Evolutionary conservation across 2,888 invertebrate genomes (phyloP).

Genomic region (Scaptomyza flava): DNA sequence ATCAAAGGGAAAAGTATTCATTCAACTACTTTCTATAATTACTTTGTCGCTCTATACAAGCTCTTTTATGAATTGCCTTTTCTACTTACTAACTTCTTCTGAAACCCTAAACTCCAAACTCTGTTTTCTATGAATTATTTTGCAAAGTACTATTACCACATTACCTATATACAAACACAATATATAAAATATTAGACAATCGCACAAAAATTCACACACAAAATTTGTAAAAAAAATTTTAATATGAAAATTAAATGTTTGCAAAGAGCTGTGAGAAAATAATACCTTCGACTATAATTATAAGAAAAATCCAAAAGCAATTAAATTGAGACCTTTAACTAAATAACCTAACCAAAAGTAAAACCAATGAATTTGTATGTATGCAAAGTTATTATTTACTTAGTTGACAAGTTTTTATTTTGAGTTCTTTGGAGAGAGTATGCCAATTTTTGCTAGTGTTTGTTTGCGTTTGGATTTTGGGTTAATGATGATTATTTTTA

Average conservation of each 20-base stretch:
- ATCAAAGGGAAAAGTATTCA: constrained; percentile 51
- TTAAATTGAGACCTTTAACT: constrained; percentile 49
- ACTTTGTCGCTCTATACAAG: constrained; percentile 42
- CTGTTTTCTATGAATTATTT: constrained; percentile 61
- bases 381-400: constrained; percentile 61
- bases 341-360: constrained; percentile 17
- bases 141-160: constrained; percentile 60
- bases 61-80: constrained; percentile 61
- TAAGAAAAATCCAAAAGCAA: constrained; percentile 51
- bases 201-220: constrained; percentile 69
- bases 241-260: constrained; percentile 50
- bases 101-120: constrained; percentile 3
- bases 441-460: constrained; percentile 62
- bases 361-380: constrained; percentile 66
- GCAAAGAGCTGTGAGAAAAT: constrained; percentile 48
- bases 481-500: constrained; percentile 40
- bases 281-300: constrained; percentile 35
- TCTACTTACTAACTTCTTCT: constrained; percentile 28
- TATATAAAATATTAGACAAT: constrained; percentile 54
- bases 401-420: constrained; percentile 38
- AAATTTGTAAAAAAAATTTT: constrained; percentile 41
- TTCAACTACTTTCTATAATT: constrained; percentile 46
- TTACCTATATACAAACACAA: constrained; percentile 75
- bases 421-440: constrained; percentile 54
- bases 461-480: constrained; percentile 36